phyloP scores from a whole-genome alignment of 2,888 invertebrate genomes.

The Drosophila lacicola region DNA sequence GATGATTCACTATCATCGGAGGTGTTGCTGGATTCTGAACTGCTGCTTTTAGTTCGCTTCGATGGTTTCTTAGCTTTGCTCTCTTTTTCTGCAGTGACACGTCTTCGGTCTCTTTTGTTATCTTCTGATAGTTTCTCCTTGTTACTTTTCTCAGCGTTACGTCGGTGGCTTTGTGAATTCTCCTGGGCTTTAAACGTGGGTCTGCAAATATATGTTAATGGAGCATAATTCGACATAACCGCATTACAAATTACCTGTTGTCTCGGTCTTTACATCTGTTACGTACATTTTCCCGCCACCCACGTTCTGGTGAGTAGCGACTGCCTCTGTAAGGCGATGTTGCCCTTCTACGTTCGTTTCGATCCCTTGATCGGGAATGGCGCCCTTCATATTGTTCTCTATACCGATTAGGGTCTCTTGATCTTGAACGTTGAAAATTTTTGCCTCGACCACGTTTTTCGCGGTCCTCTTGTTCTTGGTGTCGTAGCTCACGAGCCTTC shows the following conservation, averaged over 20 bases:
- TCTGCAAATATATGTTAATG: conserved; percentile 3
- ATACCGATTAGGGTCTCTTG: conserved; percentile 33
- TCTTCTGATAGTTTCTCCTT: conserved; percentile 5
- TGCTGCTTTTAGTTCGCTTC: conserved; percentile 51
- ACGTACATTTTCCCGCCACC: conserved; percentile 22
- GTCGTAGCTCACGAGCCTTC: conserved; percentile 71
- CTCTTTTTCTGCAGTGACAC: conserved; percentile 21
- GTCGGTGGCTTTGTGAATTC: conserved; percentile 3
- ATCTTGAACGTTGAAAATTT: conserved; percentile 28
- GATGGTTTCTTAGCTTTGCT: conserved; percentile 59
- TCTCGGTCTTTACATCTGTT: conserved; percentile 28
- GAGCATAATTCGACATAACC: not conserved
- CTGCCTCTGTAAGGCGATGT: conserved; percentile 27
- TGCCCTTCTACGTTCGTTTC: conserved; percentile 15
- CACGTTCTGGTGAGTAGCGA: conserved; percentile 30
- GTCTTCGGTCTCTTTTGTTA: conserved; percentile 23
- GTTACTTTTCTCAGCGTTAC: not conserved
- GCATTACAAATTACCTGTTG: conserved; percentile 41
- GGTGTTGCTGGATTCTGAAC: conserved; percentile 47
- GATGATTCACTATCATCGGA: conserved; percentile 49
- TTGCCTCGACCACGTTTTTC: conserved; percentile 21
- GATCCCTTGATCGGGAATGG: conserved; percentile 21
- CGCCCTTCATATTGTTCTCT: conserved; percentile 14
- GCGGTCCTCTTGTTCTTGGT: conserved; percentile 58
- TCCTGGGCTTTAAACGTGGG: not conserved